A percentile compares a stretch with the other conserved stretches of the same genome.
These are phyloP conservation scores for Osmoderma eremita DNA, from an alignment of 2,888 invertebrate genomes.

Conservation along the genomic window DNA sequence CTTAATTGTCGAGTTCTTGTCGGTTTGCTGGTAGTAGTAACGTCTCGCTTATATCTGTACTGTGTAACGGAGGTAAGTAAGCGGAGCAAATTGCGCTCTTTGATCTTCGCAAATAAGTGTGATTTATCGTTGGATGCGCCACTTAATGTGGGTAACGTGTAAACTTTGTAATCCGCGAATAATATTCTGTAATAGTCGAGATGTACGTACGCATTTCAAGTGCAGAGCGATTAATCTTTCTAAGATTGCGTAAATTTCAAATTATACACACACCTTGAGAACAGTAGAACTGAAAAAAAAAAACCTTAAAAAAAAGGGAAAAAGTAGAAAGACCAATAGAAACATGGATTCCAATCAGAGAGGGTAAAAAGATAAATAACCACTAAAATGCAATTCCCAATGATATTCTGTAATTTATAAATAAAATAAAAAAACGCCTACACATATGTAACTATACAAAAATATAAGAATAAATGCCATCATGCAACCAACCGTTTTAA, in stretches of 20 bases:
- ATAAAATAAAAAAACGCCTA: background rate
- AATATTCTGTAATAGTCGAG: conserved; percentile 14
- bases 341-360: no score
- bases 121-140: conserved; percentile 21
- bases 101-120: conserved; percentile 33
- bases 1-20: conserved; percentile 15
- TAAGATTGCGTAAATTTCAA: conserved; percentile 14
- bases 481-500: no score
- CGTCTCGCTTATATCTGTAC: background rate
- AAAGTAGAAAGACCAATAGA: no score
- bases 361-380: no score
- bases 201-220: conserved; percentile 6
- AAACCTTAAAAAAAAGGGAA: no score
- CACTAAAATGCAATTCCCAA: no score
- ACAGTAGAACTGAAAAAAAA: no score
- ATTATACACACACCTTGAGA: no score
- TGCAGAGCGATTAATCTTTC: conserved; percentile 19
- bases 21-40: background rate
- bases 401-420: background rate
- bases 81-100: conserved; percentile 31
- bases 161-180: conserved; percentile 22
- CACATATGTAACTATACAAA: background rate
- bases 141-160: conserved; percentile 13
- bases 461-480: background rate
- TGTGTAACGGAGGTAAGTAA: conserved; percentile 23